Percentiles rank a stretch among this genome's conserved stretches.
phyloP scores from a whole-genome alignment of 2,888 invertebrate genomes.

The Dryobotodes eremita region DNA sequence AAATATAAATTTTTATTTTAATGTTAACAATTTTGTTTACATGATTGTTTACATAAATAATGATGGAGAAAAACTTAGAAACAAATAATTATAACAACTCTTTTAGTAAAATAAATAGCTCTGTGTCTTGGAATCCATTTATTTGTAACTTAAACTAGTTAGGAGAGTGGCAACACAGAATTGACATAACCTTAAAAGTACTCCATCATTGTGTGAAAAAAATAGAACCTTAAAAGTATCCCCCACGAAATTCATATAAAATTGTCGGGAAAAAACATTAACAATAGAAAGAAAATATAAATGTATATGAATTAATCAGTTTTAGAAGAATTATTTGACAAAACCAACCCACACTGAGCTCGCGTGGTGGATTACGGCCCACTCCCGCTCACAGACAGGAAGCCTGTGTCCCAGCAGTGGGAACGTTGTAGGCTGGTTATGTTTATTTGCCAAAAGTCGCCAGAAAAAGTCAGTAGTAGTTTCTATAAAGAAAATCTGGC shows the following conservation, averaged over 20 bases:
- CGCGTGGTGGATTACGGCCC: background rate
- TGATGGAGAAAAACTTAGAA: conserved; percentile 51
- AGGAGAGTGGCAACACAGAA: conserved; percentile 21
- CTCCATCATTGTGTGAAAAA: conserved; percentile 14
- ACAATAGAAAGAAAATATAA: background rate
- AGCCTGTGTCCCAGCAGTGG: too few species aligned
- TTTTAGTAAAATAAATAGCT: conserved; percentile 56
- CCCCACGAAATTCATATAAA: background rate
- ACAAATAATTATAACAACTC: conserved; percentile 57
- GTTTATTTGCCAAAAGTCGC: background rate
- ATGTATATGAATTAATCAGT: background rate
- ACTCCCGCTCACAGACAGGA: background rate
- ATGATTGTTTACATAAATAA: conserved; percentile 57
- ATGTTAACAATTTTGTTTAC: conserved; percentile 69
- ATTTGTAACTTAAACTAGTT: conserved; percentile 44
- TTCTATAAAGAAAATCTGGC: background rate
- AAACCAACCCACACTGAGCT: background rate
- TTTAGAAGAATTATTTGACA: background rate
- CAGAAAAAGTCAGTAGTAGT: background rate
- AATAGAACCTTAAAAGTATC: background rate
- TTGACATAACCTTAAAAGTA: conserved; percentile 47
- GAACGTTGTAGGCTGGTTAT: background rate
- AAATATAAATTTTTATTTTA: conserved; percentile 79
- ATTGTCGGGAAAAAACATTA: too few species aligned
- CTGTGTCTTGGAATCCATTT: conserved; percentile 52